Evolutionary conservation across 1,140 invertebrate genomes (phyloP).

Genomic region (Zaprionus inermis): DNA sequence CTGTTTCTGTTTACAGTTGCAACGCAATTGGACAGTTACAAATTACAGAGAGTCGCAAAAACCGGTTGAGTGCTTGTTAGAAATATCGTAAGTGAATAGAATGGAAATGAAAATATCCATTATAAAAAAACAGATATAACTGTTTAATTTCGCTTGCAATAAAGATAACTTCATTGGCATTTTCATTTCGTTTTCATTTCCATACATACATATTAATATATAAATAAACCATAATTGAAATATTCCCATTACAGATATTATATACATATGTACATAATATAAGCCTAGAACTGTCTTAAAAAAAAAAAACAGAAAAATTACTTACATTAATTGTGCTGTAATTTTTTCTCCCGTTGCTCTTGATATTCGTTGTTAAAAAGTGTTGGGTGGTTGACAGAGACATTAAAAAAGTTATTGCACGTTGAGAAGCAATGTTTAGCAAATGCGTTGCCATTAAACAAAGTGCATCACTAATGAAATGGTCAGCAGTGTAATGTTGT

Average conservation of each 20-base stretch:
- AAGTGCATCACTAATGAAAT: conserved; percentile 81
- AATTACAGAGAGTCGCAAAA: conserved; percentile 23
- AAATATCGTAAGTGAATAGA: conserved; percentile 34
- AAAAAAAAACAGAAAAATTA: conserved; percentile 20
- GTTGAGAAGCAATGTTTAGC: conserved; percentile 29
- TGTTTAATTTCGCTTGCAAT: conserved; percentile 27
- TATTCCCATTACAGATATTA: conserved; percentile 73
- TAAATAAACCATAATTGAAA: conserved; percentile 55
- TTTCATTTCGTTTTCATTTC: conserved; percentile 37
- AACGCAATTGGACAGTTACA: conserved; percentile 1
- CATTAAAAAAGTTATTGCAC: background rate
- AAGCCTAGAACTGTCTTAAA: conserved; percentile 38
- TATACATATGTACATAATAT: conserved; percentile 49
- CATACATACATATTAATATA: conserved; percentile 40
- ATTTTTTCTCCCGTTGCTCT: conserved; percentile 20
- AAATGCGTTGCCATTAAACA: conserved; percentile 51
- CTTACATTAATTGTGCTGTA: conserved; percentile 29
- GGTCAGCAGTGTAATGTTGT: conserved; percentile 84
- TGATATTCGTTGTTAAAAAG: conserved; percentile 31
- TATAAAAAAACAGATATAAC: background rate
- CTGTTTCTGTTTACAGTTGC: conserved; percentile 13
- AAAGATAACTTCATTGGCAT: conserved; percentile 13
- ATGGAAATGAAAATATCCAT: background rate
- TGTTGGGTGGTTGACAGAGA: background rate
- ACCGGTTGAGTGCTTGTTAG: conserved; percentile 28